Percentiles rank a stretch among this genome's conserved stretches.
These are phyloP conservation scores for Motacilla tschutschensis DNA, from an alignment of 2,113 vertebrate species.

Conservation along the genomic window DNA sequence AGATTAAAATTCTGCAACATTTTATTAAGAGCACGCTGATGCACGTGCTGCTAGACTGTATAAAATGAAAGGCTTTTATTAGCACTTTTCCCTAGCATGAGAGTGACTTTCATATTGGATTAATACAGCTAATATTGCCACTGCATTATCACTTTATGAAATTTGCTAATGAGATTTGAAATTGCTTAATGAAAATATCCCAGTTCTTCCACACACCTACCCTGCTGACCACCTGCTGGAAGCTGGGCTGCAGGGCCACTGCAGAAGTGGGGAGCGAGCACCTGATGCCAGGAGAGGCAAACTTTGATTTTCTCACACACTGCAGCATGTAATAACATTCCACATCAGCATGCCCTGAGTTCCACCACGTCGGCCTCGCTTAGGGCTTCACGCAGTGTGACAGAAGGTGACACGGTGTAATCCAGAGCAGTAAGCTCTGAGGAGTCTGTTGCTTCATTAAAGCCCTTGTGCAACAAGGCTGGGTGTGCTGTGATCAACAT, in stretches of 20 bases:
- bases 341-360: background rate
- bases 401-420: background rate
- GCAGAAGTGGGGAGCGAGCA: background rate
- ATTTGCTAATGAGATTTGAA: constrained; percentile 55
- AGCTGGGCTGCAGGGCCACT: background rate
- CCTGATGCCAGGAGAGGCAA: background rate
- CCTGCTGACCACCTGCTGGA: constrained; percentile 28
- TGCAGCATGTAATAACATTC: background rate
- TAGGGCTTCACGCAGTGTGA: background rate
- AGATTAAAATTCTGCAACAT: background rate
- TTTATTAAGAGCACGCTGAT: background rate
- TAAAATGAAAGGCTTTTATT: constrained; percentile 12
- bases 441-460: background rate
- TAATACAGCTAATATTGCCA: constrained; percentile 37
- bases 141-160: constrained; percentile 37
- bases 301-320: constrained; percentile 3
- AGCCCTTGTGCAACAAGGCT: background rate
- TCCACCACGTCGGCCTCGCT: background rate
- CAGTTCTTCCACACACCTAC: constrained; percentile 18
- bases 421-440: background rate
- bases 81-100: background rate
- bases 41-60: background rate
- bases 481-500: rapidly evolving
- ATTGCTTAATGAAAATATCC: constrained; percentile 43
- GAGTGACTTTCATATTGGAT: constrained; percentile 34